Evolutionary conservation across 2,888 invertebrate genomes (phyloP).

Genomic region (Parnassius smintheus): DNA sequence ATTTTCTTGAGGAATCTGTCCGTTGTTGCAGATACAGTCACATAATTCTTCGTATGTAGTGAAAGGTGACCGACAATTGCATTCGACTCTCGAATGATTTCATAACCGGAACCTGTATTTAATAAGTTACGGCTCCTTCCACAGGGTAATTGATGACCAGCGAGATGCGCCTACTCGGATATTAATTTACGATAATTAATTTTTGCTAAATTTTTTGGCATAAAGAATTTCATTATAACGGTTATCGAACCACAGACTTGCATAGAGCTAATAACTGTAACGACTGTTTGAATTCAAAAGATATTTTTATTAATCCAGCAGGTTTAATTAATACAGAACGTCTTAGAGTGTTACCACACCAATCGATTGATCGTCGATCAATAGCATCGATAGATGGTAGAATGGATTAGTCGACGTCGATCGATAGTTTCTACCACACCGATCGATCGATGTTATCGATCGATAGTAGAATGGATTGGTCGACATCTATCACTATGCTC

Average conservation of each 20-base stretch:
- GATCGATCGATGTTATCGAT: too few species aligned
- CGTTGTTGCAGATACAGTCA: constrained; percentile 3
- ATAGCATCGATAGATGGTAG: too few species aligned
- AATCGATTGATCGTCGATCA: too few species aligned
- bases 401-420: too few species aligned
- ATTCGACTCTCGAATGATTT: constrained; percentile 23
- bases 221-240: neutral
- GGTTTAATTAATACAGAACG: neutral
- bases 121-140: neutral
- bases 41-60: constrained; percentile 16
- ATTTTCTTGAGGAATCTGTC: constrained; percentile 1
- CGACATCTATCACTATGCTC: too few species aligned
- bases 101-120: constrained; percentile 24
- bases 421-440: too few species aligned
- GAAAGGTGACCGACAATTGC: constrained; percentile 25
- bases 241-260: neutral
- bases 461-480: too few species aligned
- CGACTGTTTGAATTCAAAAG: neutral
- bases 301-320: neutral
- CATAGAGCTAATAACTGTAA: neutral
- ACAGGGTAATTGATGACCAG: constrained; percentile 1
- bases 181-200: neutral
- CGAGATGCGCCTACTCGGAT: constrained; percentile 1
- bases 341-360: too few species aligned
- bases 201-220: neutral